Percentiles rank a stretch among this genome's conserved stretches.
Conservation (phyloP, 2,888 invertebrate species). For the Mamestra brassicae region DNA sequence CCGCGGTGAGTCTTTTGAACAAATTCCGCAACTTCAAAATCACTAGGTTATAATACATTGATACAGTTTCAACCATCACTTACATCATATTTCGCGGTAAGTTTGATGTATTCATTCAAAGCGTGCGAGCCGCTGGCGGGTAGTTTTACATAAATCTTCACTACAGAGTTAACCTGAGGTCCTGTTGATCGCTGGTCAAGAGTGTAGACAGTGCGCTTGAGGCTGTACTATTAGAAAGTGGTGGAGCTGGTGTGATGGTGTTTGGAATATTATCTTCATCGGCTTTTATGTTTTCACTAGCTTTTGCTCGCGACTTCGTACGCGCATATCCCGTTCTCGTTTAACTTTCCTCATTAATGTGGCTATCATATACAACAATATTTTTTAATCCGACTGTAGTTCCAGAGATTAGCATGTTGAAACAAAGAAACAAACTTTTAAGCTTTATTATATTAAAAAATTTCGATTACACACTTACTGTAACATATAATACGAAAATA, state of each 20-base stretch:
- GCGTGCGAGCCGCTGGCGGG: conserved; percentile 55
- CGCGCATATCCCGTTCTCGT: no score
- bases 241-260: conserved; percentile 10
- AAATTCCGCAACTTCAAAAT: neutral
- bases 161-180: conserved; percentile 24
- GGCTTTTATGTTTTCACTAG: neutral
- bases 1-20: no score
- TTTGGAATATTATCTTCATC: neutral
- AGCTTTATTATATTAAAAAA: no score
- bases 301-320: no score
- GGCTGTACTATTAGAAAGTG: conserved; percentile 27
- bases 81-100: conserved; percentile 25
- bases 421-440: no score
- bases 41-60: neutral
- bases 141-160: conserved; percentile 56
- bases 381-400: no score
- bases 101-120: conserved; percentile 51
- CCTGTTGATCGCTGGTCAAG: conserved; percentile 38
- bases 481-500: no score
- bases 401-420: no score
- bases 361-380: no score
- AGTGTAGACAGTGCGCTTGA: conserved; percentile 40
- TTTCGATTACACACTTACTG: no score
- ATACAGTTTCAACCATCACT: conserved; percentile 1
- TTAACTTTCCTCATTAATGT: no score